These are phyloP conservation scores for Trichomycterus rosablanca DNA, from an alignment of 2,113 vertebrate species.

Conservation along the genomic window DNA sequence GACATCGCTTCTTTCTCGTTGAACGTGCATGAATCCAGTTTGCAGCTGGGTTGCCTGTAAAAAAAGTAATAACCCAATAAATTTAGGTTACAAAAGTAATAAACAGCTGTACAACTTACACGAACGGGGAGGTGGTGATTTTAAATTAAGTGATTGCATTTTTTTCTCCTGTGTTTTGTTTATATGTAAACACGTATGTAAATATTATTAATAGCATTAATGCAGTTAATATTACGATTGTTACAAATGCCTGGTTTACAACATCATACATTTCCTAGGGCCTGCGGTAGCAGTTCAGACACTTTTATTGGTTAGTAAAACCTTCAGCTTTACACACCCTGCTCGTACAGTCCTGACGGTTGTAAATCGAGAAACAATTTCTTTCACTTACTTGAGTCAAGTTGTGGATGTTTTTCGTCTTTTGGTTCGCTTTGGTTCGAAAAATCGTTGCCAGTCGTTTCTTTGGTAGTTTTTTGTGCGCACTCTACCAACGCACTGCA, in stretches of 20 bases:
- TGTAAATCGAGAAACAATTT: constrained; percentile 95
- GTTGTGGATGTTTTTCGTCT: constrained; percentile 89
- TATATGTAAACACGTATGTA: background rate
- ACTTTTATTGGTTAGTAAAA: constrained; percentile 99
- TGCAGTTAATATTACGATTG: constrained; percentile 47
- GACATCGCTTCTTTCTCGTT: constrained; percentile 95
- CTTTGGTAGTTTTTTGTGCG: constrained; percentile 73
- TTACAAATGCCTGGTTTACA: constrained; percentile 70
- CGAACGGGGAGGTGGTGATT: too few species aligned
- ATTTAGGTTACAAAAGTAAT: constrained; percentile 14
- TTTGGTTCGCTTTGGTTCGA: constrained; percentile 84
- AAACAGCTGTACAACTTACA: background rate
- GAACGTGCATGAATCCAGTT: constrained; percentile 98
- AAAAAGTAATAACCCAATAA: constrained; percentile 43
- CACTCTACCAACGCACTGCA: constrained; percentile 73
- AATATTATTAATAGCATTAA: constrained; percentile 11
- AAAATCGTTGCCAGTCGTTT: constrained; percentile 75
- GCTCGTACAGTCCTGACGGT: constrained; percentile 84
- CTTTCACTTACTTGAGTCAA: constrained; percentile 98
- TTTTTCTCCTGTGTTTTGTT: background rate
- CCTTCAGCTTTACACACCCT: constrained; percentile 94
- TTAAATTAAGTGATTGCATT: background rate
- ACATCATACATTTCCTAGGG: constrained; percentile 73
- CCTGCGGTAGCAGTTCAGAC: constrained; percentile 84
- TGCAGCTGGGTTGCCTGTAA: constrained; percentile 90